Evolutionary conservation across 2,888 invertebrate genomes (phyloP), one percentile per base, ranked within the genome.

Genomic region (Volucella zonaria): DNA sequence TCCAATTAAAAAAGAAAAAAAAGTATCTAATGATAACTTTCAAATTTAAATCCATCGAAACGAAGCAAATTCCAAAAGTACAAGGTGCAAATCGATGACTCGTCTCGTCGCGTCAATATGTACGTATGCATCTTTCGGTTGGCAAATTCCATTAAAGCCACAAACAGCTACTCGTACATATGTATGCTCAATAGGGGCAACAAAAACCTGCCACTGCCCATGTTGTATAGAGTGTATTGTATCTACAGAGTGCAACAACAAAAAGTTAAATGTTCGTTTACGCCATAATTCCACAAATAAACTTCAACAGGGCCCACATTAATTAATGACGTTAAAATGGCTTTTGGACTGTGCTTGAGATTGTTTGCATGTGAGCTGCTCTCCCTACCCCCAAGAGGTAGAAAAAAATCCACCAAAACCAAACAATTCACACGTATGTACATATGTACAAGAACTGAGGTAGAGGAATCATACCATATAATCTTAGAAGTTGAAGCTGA

Each of bases 191-290:
- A 11, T 1, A 31, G 14, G n/a, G 40, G 51, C 18, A 18, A 23
- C n/a, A 52, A 23, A 66, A 52, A 51, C 18, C 42, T 23, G 42
- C 52, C 42, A 12, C 43, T 68, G 9, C 31, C 45, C 31, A 31
- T 31, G 43, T 47, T 23, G 52, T 49, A 31, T 6, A 31, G 31
- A 31, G 6, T 6, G 6, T 31, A 31, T 31, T 6, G 6, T 31
- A 31, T 31, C 31, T 31, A 31, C 6, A 31, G 4, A 31, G 31
- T 31, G 6, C 31, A 31, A 31, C 42, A 71, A 73, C 47, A 73
- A 18, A 71, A 79, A 77, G 82, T 82, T 67, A 52, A 71, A 75
- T 43, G 54, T 56, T 66, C 76, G 64, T 45, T 74, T 75, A 64
- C 52, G 40, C 49, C 6, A 66, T n/a, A 62, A 68, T 6, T 43